Percentiles rank a stretch among this genome's conserved stretches.
Conservation (phyloP, 2,113 vertebrate genomes). For the Heliornis fulica region DNA sequence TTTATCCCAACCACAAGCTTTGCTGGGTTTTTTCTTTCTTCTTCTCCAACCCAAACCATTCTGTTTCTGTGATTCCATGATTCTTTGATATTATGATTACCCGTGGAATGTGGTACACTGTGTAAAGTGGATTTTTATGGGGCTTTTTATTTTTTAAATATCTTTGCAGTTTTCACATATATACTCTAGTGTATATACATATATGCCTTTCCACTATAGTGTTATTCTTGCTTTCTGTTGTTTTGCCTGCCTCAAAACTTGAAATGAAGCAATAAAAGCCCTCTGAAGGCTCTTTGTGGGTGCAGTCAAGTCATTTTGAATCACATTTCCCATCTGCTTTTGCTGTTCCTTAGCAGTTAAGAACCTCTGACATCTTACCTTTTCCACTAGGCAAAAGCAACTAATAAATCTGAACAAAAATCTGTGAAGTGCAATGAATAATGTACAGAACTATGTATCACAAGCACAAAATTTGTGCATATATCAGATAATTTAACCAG, state of each 20-base stretch:
- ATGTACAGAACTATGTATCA: background rate
- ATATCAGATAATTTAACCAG: background rate
- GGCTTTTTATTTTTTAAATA: too few relatives aligned
- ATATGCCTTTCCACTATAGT: background rate
- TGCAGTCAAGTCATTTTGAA: background rate
- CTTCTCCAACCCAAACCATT: too few relatives aligned
- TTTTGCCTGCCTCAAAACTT: background rate
- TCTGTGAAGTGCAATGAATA: background rate
- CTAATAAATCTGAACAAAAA: background rate
- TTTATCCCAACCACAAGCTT: too few relatives aligned
- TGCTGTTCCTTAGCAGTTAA: background rate
- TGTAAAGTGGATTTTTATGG: too few relatives aligned
- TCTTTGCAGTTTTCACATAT: background rate
- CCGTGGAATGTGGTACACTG: too few relatives aligned
- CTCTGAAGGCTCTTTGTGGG: background rate
- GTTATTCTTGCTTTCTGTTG: background rate
- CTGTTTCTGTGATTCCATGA: too few relatives aligned
- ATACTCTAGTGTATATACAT: too few relatives aligned
- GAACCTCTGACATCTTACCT: background rate
- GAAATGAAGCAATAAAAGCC: background rate
- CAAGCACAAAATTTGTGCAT: background rate
- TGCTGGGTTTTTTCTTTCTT: too few relatives aligned
- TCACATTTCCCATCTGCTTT: background rate
- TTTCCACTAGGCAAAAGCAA: background rate
- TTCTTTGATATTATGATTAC: too few relatives aligned